Percentiles rank a stretch among this genome's conserved stretches.
Conservation (phyloP, 2,113 vertebrate species). For the Clarias batrachus region DNA sequence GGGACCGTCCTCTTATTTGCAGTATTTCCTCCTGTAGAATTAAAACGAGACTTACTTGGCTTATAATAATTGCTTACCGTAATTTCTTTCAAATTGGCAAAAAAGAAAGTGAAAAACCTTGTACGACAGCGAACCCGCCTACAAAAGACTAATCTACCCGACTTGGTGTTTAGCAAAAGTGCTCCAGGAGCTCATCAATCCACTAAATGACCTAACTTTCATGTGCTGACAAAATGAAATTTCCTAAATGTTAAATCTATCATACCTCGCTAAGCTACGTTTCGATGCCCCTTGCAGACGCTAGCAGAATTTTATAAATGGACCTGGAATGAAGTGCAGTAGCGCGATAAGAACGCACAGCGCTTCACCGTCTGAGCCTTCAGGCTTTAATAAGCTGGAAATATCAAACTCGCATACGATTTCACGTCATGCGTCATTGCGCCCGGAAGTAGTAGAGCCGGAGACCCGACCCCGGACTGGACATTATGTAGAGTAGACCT, state of each 20-base stretch:
- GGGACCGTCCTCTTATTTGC: neutral
- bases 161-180: neutral
- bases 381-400: neutral
- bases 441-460: neutral
- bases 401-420: neutral
- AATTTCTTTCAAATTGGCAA: neutral
- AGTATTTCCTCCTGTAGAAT: neutral
- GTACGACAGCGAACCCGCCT: neutral
- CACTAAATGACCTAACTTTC: neutral
- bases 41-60: neutral
- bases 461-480: neutral
- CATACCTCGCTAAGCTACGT: constrained; percentile 14
- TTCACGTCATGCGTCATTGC: neutral
- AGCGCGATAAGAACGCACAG: neutral
- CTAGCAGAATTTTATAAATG: constrained; percentile 13
- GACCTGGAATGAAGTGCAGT: neutral
- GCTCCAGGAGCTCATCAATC: neutral
- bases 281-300: constrained; percentile 9
- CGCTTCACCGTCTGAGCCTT: neutral
- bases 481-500: neutral
- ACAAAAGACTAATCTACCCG: neutral
- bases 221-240: constrained; percentile 14
- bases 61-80: neutral
- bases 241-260: constrained; percentile 1
- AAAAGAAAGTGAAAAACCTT: neutral